Evolutionary conservation across 2,113 vertebrate species (phyloP).

Genomic region (Ailurus styani): DNA sequence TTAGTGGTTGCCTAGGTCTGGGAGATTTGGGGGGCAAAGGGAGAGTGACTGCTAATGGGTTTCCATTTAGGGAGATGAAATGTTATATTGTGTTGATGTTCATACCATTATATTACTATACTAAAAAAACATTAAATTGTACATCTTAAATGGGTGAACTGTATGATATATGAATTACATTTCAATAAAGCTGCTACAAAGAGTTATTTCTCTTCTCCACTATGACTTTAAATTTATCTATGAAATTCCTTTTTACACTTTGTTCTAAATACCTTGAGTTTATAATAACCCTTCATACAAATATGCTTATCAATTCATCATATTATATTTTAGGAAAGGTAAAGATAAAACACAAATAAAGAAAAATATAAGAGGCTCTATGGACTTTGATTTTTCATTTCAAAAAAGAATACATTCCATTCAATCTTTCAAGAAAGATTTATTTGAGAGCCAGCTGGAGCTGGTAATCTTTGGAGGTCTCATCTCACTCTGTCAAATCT

Average conservation of each 20-base stretch:
- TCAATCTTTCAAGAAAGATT: not conserved
- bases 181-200: not conserved
- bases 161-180: not conserved
- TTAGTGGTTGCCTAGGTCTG: not conserved
- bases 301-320: not conserved
- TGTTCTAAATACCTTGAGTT: slow-evolving; percentile 3
- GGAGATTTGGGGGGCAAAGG: too few species aligned
- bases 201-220: not conserved
- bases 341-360: not conserved
- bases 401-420: not conserved
- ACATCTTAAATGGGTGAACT: not conserved
- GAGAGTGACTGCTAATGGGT: not conserved
- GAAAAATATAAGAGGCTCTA: not conserved
- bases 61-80: not conserved
- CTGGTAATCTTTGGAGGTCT: not conserved
- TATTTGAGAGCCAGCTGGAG: not conserved
- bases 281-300: slow-evolving; percentile 19
- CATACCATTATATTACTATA: not conserved
- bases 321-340: not conserved
- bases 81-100: not conserved
- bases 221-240: not conserved
- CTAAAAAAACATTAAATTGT: not conserved
- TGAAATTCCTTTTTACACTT: not conserved
- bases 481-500: not conserved
- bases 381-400: not conserved